Evolutionary conservation across 2,113 vertebrate species (phyloP).

Genomic region (Meles meles): DNA sequence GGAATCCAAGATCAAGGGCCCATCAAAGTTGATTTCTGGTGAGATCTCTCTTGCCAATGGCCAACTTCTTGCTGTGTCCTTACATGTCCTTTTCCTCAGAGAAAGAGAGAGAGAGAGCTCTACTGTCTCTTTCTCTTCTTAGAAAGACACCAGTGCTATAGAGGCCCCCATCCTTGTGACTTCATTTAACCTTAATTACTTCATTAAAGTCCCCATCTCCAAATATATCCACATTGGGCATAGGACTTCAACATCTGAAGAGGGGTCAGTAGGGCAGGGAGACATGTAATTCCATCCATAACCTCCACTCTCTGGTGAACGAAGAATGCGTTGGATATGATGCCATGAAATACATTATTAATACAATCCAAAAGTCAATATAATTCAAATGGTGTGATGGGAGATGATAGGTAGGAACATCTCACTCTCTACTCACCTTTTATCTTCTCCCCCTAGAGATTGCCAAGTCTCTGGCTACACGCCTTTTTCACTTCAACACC

Average conservation of each 20-base stretch:
- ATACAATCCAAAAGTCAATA: neutral
- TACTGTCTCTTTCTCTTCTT: neutral
- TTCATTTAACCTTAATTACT: neutral
- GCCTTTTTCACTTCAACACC: slow-evolving; percentile 89
- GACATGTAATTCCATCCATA: neutral
- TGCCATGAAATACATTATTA: neutral
- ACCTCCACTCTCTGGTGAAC: neutral
- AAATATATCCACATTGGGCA: neutral
- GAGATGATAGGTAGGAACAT: neutral
- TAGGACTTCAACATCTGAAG: neutral
- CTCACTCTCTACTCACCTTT: neutral
- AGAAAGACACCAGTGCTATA: neutral
- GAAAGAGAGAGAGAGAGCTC: neutral
- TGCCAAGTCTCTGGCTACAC: slow-evolving; percentile 83
- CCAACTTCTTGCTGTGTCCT: neutral
- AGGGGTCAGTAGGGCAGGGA: neutral
- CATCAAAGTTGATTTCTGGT: neutral
- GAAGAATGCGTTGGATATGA: neutral
- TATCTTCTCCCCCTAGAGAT: slow-evolving; percentile 86
- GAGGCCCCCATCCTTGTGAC: neutral
- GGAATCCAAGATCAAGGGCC: neutral
- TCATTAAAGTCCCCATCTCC: neutral
- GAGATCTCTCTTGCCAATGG: neutral
- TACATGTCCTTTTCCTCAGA: neutral
- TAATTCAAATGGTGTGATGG: neutral